These are phyloP conservation scores for Ptychodera flava DNA, from an alignment of 35 echinoderm and acorn worm genomes.

Conservation along the genomic window DNA sequence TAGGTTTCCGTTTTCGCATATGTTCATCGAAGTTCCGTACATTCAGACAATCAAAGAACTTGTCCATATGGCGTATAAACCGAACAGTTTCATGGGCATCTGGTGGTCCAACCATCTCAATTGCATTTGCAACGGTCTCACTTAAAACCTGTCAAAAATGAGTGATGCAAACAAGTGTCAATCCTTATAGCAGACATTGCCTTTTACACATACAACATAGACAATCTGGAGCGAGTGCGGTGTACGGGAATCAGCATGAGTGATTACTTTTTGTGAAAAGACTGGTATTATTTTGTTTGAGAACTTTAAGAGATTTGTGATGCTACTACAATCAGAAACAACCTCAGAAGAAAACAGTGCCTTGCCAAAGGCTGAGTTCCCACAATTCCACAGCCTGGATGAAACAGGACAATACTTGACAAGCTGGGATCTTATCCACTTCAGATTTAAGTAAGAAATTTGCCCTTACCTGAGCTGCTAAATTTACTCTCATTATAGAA, in stretches of 20 bases:
- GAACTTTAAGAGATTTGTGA: too few relatives aligned
- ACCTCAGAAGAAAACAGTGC: too few relatives aligned
- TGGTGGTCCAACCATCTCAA: background rate
- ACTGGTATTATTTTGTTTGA: too few relatives aligned
- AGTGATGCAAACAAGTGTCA: slow-evolving; percentile 4
- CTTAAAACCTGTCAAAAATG: background rate
- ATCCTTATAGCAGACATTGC: slow-evolving; percentile 3
- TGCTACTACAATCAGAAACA: too few relatives aligned
- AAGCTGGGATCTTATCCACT: background rate
- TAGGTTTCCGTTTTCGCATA: slow-evolving; percentile 6
- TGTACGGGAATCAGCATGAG: too few relatives aligned
- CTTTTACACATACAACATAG: background rate
- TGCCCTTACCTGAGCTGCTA: background rate
- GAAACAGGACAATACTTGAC: background rate
- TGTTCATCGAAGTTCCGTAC: background rate
- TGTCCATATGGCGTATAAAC: slow-evolving; percentile 39
- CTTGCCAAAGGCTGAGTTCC: too few relatives aligned
- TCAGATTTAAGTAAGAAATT: background rate
- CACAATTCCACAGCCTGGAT: background rate
- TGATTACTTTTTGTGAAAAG: too few relatives aligned
- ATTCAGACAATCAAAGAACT: too few relatives aligned
- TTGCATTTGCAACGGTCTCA: background rate
- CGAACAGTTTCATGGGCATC: background rate
- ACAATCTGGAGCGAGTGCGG: too few relatives aligned
- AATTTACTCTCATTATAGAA: slow-evolving; percentile 22